Percentiles rank a stretch among this genome's conserved stretches.
Conservation (phyloP, 2,888 invertebrate species). For the Ornithoptera priamus region DNA sequence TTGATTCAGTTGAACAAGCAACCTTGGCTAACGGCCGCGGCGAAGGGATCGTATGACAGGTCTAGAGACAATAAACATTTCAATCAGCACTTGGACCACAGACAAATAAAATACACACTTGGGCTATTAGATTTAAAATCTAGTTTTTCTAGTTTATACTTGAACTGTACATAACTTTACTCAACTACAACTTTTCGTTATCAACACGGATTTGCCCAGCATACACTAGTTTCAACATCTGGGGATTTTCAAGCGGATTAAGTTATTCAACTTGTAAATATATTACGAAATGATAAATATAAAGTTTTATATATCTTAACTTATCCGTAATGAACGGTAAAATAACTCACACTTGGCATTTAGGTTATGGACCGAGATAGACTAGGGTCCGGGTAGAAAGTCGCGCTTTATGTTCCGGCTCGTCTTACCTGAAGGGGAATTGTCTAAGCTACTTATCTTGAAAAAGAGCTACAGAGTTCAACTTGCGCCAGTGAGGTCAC, state of each 20-base stretch:
- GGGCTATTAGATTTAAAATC: neutral
- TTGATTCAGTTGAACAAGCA: constrained; percentile 27
- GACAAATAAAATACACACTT: constrained; percentile 9
- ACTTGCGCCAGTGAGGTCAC: no score
- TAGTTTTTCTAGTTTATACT: neutral
- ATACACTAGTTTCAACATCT: constrained; percentile 8
- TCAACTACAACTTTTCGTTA: neutral
- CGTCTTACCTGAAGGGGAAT: no score
- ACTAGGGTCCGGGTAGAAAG: no score
- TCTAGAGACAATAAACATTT: constrained; percentile 25
- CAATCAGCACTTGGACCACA: constrained; percentile 11
- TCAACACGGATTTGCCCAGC: constrained; percentile 15
- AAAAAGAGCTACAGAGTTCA: no score
- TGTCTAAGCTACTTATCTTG: no score
- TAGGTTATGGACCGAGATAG: no score
- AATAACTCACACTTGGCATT: no score
- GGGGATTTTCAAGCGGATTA: constrained; percentile 22
- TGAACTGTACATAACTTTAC: constrained; percentile 3
- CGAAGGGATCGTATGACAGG: constrained; percentile 21
- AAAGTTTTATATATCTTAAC: no score
- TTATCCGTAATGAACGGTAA: no score
- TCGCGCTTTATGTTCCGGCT: no score
- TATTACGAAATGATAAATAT: neutral
- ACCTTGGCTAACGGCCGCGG: constrained; percentile 23
- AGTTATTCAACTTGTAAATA: constrained; percentile 6